Evolutionary conservation across 2,888 invertebrate genomes (phyloP).

Genomic region (Caenorhabditis virilis): DNA sequence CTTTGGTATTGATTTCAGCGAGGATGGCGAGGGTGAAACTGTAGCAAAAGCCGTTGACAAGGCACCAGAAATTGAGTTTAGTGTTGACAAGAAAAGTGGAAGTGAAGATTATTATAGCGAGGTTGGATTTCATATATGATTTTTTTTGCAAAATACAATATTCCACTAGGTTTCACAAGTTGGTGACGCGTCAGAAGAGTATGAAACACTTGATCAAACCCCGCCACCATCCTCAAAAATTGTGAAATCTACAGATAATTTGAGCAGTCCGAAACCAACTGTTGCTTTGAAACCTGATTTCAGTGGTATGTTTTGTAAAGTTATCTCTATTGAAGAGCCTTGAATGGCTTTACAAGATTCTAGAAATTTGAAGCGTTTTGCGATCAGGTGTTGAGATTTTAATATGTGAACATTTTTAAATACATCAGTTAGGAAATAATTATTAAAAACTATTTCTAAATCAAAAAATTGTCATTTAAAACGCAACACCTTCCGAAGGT

Average conservation of each 20-base stretch:
- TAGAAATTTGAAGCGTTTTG: too few species aligned
- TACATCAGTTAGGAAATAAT: neutral
- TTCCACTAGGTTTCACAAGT: slow-evolving; percentile 27
- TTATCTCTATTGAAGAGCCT: too few species aligned
- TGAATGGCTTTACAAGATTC: neutral
- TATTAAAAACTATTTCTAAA: neutral
- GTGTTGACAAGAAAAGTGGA: slow-evolving; percentile 38
- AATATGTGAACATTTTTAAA: too few species aligned
- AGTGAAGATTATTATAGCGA: slow-evolving; percentile 58
- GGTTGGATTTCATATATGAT: too few species aligned
- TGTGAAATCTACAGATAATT: slow-evolving; percentile 9
- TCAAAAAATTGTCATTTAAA: neutral
- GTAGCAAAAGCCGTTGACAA: slow-evolving; percentile 23
- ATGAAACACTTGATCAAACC: slow-evolving; percentile 21
- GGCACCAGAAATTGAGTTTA: slow-evolving; percentile 41
- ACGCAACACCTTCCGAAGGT: neutral
- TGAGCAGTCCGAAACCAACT: too few species aligned
- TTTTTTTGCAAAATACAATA: too few species aligned
- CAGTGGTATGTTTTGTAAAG: slow-evolving; percentile 16
- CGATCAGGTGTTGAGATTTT: too few species aligned
- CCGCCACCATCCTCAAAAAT: slow-evolving; percentile 31
- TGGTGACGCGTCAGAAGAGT: slow-evolving; percentile 34
- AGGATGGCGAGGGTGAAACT: slow-evolving; percentile 46
- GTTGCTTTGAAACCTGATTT: slow-evolving; percentile 29
- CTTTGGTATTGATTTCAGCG: slow-evolving; percentile 64